A percentile compares a stretch with the other conserved stretches of the same genome.
Conservation (phyloP, 2,797 vertebrate species). For the Pseudochromis fuscus region DNA sequence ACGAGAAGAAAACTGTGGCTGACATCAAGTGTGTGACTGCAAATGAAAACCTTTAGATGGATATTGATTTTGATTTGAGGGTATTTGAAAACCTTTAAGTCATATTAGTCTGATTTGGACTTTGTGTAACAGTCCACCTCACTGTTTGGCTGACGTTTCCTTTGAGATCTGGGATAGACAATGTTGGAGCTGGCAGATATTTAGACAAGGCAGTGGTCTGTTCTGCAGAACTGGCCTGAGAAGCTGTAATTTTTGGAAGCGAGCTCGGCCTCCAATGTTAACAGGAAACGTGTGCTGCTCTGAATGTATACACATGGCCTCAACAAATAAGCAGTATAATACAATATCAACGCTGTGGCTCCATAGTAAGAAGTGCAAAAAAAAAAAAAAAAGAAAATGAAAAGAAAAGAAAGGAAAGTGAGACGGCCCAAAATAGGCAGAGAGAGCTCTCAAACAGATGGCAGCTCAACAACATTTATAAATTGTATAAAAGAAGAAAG, state of each 20-base stretch:
- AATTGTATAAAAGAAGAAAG: slow-evolving; percentile 50
- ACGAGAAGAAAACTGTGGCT: background rate
- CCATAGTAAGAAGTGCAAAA: slow-evolving; percentile 43
- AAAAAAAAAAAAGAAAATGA: slow-evolving; percentile 8
- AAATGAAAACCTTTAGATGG: slow-evolving; percentile 10
- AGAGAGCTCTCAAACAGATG: slow-evolving; percentile 38
- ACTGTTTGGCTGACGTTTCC: slow-evolving; percentile 40
- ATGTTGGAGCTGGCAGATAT: slow-evolving; percentile 74
- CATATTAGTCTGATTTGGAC: slow-evolving; percentile 23
- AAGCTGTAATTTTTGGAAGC: slow-evolving; percentile 78
- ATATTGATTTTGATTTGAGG: slow-evolving; percentile 17
- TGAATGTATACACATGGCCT: slow-evolving; percentile 79
- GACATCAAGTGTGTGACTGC: background rate
- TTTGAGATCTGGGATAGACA: slow-evolving; percentile 65
- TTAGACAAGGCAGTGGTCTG: slow-evolving; percentile 79
- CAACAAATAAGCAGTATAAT: slow-evolving; percentile 81
- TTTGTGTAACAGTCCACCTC: slow-evolving; percentile 9
- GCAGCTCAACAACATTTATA: slow-evolving; percentile 34
- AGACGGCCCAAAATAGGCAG: slow-evolving; percentile 37
- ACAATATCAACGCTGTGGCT: slow-evolving; percentile 76
- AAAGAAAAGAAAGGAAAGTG: slow-evolving; percentile 25
- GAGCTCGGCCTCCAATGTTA: slow-evolving; percentile 75
- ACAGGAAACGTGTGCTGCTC: slow-evolving; percentile 80
- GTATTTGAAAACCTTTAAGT: slow-evolving; percentile 22
- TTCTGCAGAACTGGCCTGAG: slow-evolving; percentile 73